phyloP scores from a whole-genome alignment of 1,140 invertebrate genomes.

The Neotoxoptera formosana region DNA sequence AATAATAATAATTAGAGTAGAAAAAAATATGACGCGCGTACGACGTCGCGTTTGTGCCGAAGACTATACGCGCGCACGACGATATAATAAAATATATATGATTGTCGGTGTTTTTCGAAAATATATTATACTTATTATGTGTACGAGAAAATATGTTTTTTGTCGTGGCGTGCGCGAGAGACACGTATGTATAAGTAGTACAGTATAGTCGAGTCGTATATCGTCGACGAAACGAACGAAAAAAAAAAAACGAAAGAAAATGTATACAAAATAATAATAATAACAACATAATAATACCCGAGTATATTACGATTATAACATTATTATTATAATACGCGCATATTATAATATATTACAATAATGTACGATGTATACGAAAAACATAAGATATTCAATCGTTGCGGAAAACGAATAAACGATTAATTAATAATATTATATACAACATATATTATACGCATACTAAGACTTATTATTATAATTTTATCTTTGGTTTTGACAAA shows the following conservation, averaged over 20 bases:
- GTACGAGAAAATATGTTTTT: background rate
- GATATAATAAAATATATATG: background rate
- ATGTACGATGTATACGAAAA: background rate
- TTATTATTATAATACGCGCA: background rate
- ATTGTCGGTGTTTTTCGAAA: background rate
- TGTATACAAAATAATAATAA: background rate
- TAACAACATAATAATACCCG: background rate
- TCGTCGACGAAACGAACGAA: background rate
- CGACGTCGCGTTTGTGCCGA: background rate
- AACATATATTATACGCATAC: background rate
- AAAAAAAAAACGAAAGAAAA: background rate
- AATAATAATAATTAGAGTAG: background rate
- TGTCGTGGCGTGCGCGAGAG: background rate
- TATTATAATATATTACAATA: background rate
- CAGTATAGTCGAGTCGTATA: too few relatives aligned
- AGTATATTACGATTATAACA: background rate
- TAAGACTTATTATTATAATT: background rate
- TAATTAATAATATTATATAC: background rate
- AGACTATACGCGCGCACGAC: background rate
- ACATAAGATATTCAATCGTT: background rate
- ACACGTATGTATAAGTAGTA: background rate
- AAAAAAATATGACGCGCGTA: conserved; percentile 16
- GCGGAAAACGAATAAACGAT: background rate
- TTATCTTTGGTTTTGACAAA: conserved; percentile 45
- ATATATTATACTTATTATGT: background rate